phyloP scores from a whole-genome alignment of 92 coral and sea anemone species.

The Anthopleura xanthogrammica region DNA sequence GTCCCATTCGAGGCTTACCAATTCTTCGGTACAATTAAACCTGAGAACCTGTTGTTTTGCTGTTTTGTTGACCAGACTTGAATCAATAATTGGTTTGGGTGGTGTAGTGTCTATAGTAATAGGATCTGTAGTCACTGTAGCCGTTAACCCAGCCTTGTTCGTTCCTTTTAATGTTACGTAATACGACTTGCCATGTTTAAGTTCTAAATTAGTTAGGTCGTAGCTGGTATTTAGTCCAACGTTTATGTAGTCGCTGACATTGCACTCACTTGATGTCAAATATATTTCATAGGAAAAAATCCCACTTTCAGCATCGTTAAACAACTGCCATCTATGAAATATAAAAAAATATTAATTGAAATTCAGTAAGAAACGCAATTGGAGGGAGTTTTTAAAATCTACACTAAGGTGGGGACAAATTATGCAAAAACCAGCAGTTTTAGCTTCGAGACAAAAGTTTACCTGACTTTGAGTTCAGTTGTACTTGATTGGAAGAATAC shows the following conservation, averaged over 20 bases:
- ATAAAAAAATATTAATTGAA: background rate
- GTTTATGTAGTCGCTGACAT: slow-evolving; percentile 26
- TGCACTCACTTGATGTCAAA: slow-evolving; percentile 52
- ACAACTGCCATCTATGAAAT: slow-evolving; percentile 68
- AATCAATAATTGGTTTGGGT: slow-evolving; percentile 45
- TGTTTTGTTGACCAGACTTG: slow-evolving; percentile 15
- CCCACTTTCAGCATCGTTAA: slow-evolving; percentile 77
- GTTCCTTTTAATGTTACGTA: slow-evolving; percentile 64
- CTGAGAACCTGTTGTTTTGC: slow-evolving; percentile 9
- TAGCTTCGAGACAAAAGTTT: background rate
- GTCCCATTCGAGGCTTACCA: slow-evolving; percentile 74
- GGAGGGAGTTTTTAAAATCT: background rate
- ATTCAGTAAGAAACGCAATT: background rate
- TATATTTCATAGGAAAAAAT: slow-evolving; percentile 67
- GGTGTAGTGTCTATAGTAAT: slow-evolving; percentile 72
- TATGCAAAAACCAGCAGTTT: background rate
- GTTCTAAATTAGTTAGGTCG: slow-evolving; percentile 42
- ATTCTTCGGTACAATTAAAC: slow-evolving; percentile 69
- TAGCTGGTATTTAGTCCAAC: slow-evolving; percentile 56
- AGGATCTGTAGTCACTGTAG: slow-evolving; percentile 47
- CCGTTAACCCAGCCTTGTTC: slow-evolving; percentile 66
- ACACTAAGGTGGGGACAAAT: background rate
- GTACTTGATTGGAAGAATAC: slow-evolving; percentile 46
- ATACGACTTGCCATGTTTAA: slow-evolving; percentile 58
- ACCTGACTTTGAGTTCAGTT: slow-evolving; percentile 28